Evolutionary conservation across 2,113 vertebrate species (phyloP).

Genomic region (Indicator maculatus): DNA sequence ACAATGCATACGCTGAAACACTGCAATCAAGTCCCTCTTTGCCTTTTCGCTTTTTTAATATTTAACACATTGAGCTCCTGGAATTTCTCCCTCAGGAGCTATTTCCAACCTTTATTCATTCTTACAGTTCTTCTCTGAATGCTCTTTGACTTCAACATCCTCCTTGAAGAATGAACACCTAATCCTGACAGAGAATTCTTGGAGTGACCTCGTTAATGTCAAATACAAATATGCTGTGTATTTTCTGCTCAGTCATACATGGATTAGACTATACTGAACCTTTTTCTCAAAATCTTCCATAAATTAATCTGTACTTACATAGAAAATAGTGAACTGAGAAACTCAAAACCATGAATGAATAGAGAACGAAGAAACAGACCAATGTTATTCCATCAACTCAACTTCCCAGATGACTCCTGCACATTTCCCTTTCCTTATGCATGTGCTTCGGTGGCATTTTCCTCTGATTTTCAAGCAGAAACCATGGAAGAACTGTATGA

Average conservation of each 20-base stretch:
- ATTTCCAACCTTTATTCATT: neutral
- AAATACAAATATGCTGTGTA: neutral
- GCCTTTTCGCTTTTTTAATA: neutral
- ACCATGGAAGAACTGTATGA: neutral
- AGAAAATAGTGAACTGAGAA: neutral
- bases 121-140: neutral
- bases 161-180: neutral
- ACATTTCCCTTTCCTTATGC: fast-evolving
- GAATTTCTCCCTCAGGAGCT: neutral
- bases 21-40: neutral
- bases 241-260: neutral
- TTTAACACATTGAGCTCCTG: neutral
- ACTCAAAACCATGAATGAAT: neutral
- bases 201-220: neutral
- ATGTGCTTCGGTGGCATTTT: neutral
- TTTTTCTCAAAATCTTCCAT: neutral
- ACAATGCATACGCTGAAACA: neutral
- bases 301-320: neutral
- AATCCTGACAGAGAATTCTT: neutral
- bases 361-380: neutral
- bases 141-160: neutral
- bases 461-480: neutral
- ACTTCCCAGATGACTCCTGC: fast-evolving
- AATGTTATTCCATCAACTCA: neutral
- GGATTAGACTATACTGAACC: neutral